Percentiles rank a stretch among this genome's conserved stretches.
These are phyloP conservation scores for Metallyticus violacea DNA, from an alignment of 2,888 invertebrate species.

Conservation along the genomic window DNA sequence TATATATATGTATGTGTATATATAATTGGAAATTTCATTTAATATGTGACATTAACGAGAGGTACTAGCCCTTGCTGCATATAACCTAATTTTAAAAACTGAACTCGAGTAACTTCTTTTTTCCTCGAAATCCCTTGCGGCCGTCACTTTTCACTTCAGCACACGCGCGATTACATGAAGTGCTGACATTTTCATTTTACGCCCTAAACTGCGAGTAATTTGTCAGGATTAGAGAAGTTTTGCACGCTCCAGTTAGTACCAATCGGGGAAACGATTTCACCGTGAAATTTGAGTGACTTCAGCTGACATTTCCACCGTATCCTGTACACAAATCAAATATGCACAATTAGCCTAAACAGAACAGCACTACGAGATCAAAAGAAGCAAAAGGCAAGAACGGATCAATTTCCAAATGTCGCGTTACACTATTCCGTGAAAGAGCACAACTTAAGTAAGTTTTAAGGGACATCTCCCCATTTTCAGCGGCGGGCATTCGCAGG, in stretches of 20 bases:
- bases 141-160: not conserved
- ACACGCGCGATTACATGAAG: not conserved
- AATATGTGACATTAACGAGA: too few species aligned
- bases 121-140: not conserved
- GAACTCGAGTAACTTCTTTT: not conserved
- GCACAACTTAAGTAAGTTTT: not conserved
- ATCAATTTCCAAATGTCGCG: not conserved
- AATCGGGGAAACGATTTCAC: not conserved
- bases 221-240: not conserved
- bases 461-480: not conserved
- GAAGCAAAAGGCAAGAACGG: too few species aligned
- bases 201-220: not conserved
- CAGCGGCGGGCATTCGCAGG: too few species aligned
- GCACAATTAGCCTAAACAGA: not conserved
- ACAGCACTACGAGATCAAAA: too few species aligned
- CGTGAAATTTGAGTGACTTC: not conserved
- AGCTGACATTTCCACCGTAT: not conserved
- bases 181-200: not conserved
- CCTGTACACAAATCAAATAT: not conserved
- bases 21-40: too few species aligned
- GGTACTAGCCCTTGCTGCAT: too few species aligned
- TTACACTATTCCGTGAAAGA: not conserved
- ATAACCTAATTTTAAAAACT: not conserved
- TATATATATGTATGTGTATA: too few species aligned
- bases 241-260: not conserved